Percentiles rank a stretch among this genome's conserved stretches.
Evolutionary conservation across 2,113 vertebrate species (phyloP).

Genomic region (Epinephelus fuscoguttatus): DNA sequence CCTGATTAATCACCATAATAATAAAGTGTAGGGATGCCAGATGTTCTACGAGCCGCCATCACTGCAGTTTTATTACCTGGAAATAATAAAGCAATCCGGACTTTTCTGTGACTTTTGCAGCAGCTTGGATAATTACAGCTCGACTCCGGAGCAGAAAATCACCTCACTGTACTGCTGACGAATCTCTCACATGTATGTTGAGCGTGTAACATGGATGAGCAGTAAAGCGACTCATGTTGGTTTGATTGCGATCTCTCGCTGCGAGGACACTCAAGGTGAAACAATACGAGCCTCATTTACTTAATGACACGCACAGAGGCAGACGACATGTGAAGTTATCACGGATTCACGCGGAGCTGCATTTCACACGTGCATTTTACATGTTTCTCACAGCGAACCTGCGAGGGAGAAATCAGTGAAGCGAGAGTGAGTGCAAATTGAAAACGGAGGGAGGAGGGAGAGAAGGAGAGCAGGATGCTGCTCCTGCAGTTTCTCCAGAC

Average conservation of each 20-base stretch:
- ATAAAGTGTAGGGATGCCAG: neutral
- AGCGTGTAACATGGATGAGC: slow-evolving; percentile 8
- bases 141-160: neutral
- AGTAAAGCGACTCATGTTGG: neutral
- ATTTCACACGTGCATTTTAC: neutral
- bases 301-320: neutral
- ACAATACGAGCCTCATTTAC: neutral
- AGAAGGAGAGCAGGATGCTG: neutral
- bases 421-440: slow-evolving; percentile 12
- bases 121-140: neutral
- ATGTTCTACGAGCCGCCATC: neutral
- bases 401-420: slow-evolving; percentile 10
- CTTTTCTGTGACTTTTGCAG: neutral
- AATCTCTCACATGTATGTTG: neutral
- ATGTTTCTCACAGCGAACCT: neutral
- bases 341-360: neutral
- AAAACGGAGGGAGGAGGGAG: neutral
- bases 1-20: neutral
- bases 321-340: too few species aligned
- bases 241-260: neutral
- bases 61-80: neutral
- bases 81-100: neutral
- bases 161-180: neutral
- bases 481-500: too few species aligned
- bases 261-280: slow-evolving; percentile 26